phyloP scores from a whole-genome alignment of 2,888 invertebrate species.

The Scaptomyza parva region DNA sequence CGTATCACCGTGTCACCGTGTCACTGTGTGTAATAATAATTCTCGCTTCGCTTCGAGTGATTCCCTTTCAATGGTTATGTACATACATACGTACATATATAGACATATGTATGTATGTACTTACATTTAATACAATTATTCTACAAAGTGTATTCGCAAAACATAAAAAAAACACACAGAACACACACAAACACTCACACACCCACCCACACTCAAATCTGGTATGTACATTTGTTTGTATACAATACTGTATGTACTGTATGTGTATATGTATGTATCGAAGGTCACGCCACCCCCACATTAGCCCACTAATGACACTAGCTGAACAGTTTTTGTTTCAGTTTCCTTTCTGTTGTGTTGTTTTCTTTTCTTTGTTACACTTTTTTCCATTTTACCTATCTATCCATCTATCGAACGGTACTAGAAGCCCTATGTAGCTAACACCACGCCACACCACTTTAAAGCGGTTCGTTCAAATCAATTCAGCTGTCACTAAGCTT shows the following conservation, averaged over 20 bases:
- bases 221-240: conserved; percentile 16
- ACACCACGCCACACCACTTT: too few species aligned
- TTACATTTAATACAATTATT: conserved; percentile 50
- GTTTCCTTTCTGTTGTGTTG: too few species aligned
- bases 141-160: conserved; percentile 6
- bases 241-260: conserved; percentile 1
- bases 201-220: not conserved
- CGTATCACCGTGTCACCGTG: conserved; percentile 15
- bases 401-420: not conserved
- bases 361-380: not conserved
- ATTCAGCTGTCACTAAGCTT: not conserved
- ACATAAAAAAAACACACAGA: conserved; percentile 16
- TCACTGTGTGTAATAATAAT: conserved; percentile 11
- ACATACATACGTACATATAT: conserved; percentile 10
- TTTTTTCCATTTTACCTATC: not conserved
- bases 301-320: conserved; percentile 16
- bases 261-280: conserved; percentile 10
- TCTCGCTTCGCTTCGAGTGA: conserved; percentile 24
- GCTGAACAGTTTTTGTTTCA: conserved; percentile 7
- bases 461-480: not conserved
- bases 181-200: conserved; percentile 10
- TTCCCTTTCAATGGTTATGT: conserved; percentile 28
- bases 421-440: not conserved
- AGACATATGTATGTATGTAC: conserved; percentile 21
- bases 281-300: conserved; percentile 18